A percentile compares a stretch with the other conserved stretches of the same genome.
Evolutionary conservation across 2,113 vertebrate genomes (phyloP).

Genomic region (Nematolebias whitei): DNA sequence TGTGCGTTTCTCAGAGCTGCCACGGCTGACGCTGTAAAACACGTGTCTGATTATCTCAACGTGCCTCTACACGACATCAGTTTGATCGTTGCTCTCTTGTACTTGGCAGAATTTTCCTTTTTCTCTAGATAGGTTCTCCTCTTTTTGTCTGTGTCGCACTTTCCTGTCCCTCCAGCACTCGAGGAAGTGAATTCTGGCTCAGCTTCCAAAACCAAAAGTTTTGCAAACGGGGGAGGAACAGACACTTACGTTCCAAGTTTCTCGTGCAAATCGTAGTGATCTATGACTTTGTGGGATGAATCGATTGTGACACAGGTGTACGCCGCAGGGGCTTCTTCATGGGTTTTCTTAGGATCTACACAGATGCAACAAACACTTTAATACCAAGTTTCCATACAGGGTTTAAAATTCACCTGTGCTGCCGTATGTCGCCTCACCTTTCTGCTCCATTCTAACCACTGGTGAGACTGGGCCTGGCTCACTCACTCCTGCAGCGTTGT

Average conservation of each 20-base stretch:
- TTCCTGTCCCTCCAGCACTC: too few species aligned
- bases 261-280: slow-evolving; percentile 82
- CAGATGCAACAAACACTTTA: slow-evolving; percentile 13
- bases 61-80: slow-evolving; percentile 27
- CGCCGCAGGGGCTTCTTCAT: slow-evolving; percentile 44
- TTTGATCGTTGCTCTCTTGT: neutral
- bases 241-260: slow-evolving; percentile 87
- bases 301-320: slow-evolving; percentile 74
- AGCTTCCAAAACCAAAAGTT: neutral
- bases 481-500: slow-evolving; percentile 77
- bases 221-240: neutral
- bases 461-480: slow-evolving; percentile 76
- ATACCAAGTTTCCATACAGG: neutral
- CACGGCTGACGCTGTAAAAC: neutral
- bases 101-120: neutral
- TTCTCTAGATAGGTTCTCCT: fast-evolving
- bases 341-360: slow-evolving; percentile 40
- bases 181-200: neutral
- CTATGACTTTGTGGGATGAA: slow-evolving; percentile 74
- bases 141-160: neutral
- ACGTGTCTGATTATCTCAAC: too few species aligned
- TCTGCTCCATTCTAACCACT: slow-evolving; percentile 72
- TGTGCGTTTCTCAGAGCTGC: neutral
- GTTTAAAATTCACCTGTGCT: neutral
- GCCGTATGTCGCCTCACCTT: slow-evolving; percentile 59